Conservation (phyloP, 1,140 invertebrate genomes). For the Drosophila arawakana region DNA sequence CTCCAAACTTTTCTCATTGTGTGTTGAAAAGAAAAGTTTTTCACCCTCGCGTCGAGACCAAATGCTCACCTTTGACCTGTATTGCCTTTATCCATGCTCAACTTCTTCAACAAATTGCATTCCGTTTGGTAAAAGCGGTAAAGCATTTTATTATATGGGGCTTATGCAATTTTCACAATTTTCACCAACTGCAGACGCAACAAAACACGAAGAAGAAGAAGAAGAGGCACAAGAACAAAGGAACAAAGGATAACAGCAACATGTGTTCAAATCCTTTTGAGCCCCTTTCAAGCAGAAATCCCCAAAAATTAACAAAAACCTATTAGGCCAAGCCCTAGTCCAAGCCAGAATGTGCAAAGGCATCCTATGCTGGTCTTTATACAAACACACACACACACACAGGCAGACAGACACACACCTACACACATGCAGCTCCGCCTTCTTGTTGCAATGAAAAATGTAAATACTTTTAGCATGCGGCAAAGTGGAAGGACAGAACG, state of each 20-base stretch:
- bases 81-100: slow-evolving; percentile 33
- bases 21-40: slow-evolving; percentile 28
- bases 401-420: too few species aligned
- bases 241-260: slow-evolving; percentile 48
- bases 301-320: slow-evolving; percentile 79
- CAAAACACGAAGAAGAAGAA: slow-evolving; percentile 19
- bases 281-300: slow-evolving; percentile 63
- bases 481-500: slow-evolving; percentile 39
- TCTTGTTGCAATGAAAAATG: slow-evolving; percentile 69
- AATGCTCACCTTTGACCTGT: slow-evolving; percentile 57
- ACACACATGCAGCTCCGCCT: slow-evolving; percentile 5
- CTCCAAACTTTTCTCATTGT: slow-evolving; percentile 55
- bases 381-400: too few species aligned
- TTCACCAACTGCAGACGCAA: not conserved
- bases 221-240: not conserved
- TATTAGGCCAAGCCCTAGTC: slow-evolving; percentile 66
- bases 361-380: slow-evolving; percentile 20
- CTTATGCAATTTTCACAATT: slow-evolving; percentile 76
- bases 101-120: slow-evolving; percentile 12
- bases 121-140: slow-evolving; percentile 32
- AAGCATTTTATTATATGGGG: slow-evolving; percentile 67
- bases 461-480: slow-evolving; percentile 77
- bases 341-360: slow-evolving; percentile 51
- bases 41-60: slow-evolving; percentile 16
- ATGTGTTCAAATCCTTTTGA: slow-evolving; percentile 67